A percentile compares a stretch with the other conserved stretches of the same genome.
phyloP scores from a whole-genome alignment of 2,888 invertebrate genomes.

The Cynaeus angustus region DNA sequence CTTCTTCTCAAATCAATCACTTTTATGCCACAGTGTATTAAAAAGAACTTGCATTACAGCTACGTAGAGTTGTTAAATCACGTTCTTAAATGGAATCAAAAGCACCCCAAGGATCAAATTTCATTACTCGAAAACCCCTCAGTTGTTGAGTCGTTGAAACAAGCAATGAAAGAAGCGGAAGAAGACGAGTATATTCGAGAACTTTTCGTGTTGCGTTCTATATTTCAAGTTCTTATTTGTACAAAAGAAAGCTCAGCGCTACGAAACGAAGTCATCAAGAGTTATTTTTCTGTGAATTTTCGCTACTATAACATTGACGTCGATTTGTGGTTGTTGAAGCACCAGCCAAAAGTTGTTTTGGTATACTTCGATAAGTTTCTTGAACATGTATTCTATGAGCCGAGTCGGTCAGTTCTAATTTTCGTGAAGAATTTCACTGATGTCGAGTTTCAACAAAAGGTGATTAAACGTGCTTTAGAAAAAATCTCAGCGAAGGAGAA shows the following conservation, averaged over 20 bases:
- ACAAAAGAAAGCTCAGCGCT: conserved; percentile 7
- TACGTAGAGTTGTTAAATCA: neutral
- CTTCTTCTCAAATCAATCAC: conserved; percentile 11
- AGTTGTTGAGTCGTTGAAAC: conserved; percentile 7
- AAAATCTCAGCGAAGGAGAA: neutral
- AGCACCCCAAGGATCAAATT: conserved; percentile 26
- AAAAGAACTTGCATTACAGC: neutral
- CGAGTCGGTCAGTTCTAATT: neutral
- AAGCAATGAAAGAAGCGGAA: neutral
- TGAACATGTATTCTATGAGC: neutral
- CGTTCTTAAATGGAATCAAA: conserved; percentile 39
- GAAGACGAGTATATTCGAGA: neutral
- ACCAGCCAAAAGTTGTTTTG: neutral
- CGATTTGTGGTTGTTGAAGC: conserved; percentile 23
- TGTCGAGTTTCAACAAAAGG: neutral
- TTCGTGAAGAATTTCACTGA: neutral
- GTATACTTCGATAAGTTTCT: conserved; percentile 3
- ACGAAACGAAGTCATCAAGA: neutral
- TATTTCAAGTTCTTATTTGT: neutral
- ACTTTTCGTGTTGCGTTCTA: neutral
- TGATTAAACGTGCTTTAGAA: neutral
- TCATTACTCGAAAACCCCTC: neutral
- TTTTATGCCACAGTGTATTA: neutral
- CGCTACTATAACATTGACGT: neutral
- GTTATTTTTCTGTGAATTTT: conserved; percentile 1